Conservation (phyloP, 1,140 invertebrate genomes). For the Leptinotarsa lineolata region DNA sequence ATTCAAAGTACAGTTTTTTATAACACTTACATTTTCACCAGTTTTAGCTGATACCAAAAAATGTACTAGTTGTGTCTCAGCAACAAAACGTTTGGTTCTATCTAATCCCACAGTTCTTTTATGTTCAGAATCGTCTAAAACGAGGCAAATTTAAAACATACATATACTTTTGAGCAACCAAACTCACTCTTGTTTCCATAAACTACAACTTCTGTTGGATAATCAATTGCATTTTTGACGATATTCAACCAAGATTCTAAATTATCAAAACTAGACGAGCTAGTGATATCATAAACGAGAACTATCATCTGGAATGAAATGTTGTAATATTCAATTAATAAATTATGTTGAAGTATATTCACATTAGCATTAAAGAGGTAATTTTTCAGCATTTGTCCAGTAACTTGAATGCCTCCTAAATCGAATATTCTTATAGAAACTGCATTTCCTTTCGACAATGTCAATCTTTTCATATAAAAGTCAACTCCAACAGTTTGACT, state of each 20-base stretch:
- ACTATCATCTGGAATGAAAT: conserved; percentile 71
- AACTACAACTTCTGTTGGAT: conserved; percentile 69
- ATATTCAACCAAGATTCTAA: conserved; percentile 74
- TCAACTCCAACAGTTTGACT: conserved; percentile 79
- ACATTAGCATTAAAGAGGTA: conserved; percentile 82
- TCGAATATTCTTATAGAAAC: conserved; percentile 82
- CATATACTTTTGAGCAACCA: conserved; percentile 4
- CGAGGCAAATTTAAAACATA: conserved; percentile 31
- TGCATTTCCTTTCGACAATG: conserved; percentile 69
- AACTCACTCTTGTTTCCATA: conserved; percentile 83
- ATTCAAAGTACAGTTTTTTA: too few relatives aligned
- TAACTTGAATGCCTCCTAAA: conserved; percentile 76
- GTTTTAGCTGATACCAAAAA: conserved; percentile 86
- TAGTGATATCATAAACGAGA: conserved; percentile 87
- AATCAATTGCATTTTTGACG: conserved; percentile 63
- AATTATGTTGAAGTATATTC: conserved; percentile 34
- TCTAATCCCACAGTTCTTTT: conserved; percentile 79
- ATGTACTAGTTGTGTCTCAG: conserved; percentile 73
- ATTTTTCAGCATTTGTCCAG: conserved; percentile 80
- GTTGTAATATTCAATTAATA: background rate
- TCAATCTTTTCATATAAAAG: conserved; percentile 74
- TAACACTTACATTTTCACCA: conserved; percentile 78
- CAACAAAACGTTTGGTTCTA: conserved; percentile 77
- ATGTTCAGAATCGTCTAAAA: conserved; percentile 80
- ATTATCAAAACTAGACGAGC: conserved; percentile 78